phyloP scores from a whole-genome alignment of 2,888 invertebrate genomes.

The Micoletzkya japonica region DNA sequence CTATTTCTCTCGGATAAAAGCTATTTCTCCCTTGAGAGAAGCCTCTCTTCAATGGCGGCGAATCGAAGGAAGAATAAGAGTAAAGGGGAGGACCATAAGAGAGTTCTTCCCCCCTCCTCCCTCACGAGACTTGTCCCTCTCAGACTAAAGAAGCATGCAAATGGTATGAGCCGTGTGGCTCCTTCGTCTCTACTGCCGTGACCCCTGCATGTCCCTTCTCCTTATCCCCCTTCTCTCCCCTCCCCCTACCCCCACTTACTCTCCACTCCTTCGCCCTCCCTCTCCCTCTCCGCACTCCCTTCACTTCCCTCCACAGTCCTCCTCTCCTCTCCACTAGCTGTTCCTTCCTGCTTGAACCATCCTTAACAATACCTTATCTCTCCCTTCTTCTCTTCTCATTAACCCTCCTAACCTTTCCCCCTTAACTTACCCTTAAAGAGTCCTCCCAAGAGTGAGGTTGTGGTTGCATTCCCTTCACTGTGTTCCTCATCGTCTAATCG shows the following conservation, averaged over 20 bases:
- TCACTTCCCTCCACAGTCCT: background rate
- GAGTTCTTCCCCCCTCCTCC: background rate
- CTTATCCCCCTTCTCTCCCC: background rate
- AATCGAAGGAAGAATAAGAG: background rate
- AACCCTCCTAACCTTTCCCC: background rate
- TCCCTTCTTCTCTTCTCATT: background rate
- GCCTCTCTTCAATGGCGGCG: background rate
- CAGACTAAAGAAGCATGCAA: background rate
- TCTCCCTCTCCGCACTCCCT: too few relatives aligned
- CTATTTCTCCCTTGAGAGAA: background rate
- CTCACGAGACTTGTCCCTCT: background rate
- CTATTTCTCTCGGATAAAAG: background rate
- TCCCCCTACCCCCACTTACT: background rate
- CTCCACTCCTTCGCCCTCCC: background rate
- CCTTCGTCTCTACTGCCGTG: background rate
- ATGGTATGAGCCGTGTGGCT: background rate
- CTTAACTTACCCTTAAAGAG: conserved; percentile 13
- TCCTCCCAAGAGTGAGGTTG: conserved; percentile 1
- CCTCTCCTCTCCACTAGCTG: background rate
- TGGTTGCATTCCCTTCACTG: background rate
- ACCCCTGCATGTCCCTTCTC: background rate
- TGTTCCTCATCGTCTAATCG: conserved; percentile 13
- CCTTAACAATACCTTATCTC: too few relatives aligned
- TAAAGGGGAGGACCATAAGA: background rate
- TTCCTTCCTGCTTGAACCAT: too few relatives aligned